These are phyloP conservation scores for Brachionus manjavacas DNA, from an alignment of 1,140 invertebrate species.

Conservation along the genomic window DNA sequence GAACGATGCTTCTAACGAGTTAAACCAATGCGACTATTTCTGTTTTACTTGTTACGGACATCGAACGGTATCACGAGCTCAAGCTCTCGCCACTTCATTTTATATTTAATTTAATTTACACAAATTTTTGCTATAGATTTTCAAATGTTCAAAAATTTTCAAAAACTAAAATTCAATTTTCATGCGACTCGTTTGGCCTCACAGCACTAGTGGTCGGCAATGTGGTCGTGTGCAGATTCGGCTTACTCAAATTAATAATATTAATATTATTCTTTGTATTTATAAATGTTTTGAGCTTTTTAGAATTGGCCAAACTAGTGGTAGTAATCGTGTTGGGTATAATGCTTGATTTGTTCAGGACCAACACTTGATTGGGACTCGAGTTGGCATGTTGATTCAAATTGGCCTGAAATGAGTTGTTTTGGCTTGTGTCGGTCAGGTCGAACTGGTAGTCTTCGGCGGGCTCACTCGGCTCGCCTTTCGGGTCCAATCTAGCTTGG, in stretches of 20 bases:
- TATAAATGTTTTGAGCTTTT: constrained; percentile 42
- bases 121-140: neutral
- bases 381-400: constrained; percentile 61
- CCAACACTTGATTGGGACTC: constrained; percentile 62
- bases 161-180: neutral
- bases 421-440: constrained; percentile 14
- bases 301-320: constrained; percentile 1
- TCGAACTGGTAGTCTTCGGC: neutral
- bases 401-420: constrained; percentile 69
- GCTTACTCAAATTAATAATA: constrained; percentile 26
- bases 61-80: neutral
- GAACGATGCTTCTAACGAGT: neutral
- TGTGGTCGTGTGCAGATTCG: neutral
- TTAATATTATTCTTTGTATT: constrained; percentile 36
- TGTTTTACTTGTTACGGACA: neutral
- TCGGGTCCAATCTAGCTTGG: neutral
- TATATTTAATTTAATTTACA: neutral
- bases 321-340: constrained; percentile 41
- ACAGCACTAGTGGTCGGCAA: neutral
- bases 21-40: neutral
- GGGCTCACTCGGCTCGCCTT: neutral
- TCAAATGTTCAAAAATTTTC: neutral
- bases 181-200: neutral
- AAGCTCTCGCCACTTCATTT: neutral
- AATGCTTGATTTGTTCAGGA: constrained; percentile 43